These are phyloP conservation scores for Takifugu rubripes DNA, from an alignment of 2,797 vertebrate genomes.

Conservation along the genomic window DNA sequence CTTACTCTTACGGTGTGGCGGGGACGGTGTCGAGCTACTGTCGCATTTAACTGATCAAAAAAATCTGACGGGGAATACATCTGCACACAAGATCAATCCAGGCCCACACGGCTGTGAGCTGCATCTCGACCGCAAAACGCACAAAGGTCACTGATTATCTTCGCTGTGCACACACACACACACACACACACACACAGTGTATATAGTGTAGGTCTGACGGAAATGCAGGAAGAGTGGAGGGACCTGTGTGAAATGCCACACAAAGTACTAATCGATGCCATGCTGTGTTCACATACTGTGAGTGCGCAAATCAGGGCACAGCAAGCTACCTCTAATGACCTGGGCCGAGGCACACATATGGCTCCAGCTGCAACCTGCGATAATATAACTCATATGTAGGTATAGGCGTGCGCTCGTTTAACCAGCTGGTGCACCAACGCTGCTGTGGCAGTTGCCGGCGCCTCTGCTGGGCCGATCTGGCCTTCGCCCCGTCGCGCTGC, in stretches of 20 bases:
- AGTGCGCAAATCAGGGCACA: slow-evolving; percentile 74
- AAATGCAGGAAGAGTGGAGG: slow-evolving; percentile 52
- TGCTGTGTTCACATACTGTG: slow-evolving; percentile 73
- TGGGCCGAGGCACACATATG: slow-evolving; percentile 33
- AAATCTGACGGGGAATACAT: slow-evolving; percentile 2
- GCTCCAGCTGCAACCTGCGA: slow-evolving; percentile 10
- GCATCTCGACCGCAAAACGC: slow-evolving; percentile 10
- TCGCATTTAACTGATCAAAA: too few relatives aligned
- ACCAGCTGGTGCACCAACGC: slow-evolving; percentile 18
- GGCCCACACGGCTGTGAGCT: slow-evolving; percentile 2
- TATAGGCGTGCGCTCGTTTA: slow-evolving; percentile 21
- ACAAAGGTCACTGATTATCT: slow-evolving; percentile 42
- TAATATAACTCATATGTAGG: slow-evolving; percentile 23
- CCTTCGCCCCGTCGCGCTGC: slow-evolving; percentile 38
- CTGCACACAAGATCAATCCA: not conserved
- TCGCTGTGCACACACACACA: slow-evolving; percentile 3
- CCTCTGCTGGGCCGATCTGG: slow-evolving; percentile 29
- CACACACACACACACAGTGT: slow-evolving; percentile 9
- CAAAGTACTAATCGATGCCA: slow-evolving; percentile 70
- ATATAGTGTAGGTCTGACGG: slow-evolving; percentile 46
- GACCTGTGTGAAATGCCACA: slow-evolving; percentile 70
- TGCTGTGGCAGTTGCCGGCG: slow-evolving; percentile 10
- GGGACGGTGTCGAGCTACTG: not conserved
- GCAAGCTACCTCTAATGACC: slow-evolving; percentile 73
- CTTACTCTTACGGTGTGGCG: not conserved